Evolutionary conservation across 2,113 vertebrate genomes (phyloP).

Genomic region (Phalacrocorax pelagicus): DNA sequence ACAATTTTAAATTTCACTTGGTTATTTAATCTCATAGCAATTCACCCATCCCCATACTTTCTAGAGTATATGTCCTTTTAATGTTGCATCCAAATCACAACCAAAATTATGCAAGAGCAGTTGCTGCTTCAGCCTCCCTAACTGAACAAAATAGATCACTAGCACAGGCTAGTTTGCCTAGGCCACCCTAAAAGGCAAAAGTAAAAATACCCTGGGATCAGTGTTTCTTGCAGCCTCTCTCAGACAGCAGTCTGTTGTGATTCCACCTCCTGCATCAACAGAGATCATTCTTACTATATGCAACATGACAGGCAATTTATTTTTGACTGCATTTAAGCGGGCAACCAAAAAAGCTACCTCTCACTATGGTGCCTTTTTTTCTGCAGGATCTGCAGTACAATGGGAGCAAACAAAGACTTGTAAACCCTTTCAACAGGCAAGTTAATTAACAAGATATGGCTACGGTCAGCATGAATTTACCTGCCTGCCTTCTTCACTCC

Average conservation of each 20-base stretch:
- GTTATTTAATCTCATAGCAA: not conserved
- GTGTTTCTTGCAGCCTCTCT: not conserved
- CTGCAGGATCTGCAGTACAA: not conserved
- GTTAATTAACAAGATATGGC: slow-evolving; percentile 18
- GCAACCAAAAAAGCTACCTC: not conserved
- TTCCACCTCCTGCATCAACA: not conserved
- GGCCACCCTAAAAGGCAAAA: not conserved
- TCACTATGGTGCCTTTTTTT: not conserved
- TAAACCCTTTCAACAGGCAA: slow-evolving; percentile 25
- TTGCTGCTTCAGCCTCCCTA: not conserved
- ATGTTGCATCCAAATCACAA: not conserved
- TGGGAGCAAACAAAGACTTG: not conserved
- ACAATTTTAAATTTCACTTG: not conserved
- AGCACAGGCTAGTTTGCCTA: not conserved
- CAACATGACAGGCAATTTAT: not conserved
- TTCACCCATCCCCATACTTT: not conserved
- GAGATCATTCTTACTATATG: not conserved
- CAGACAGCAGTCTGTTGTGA: not conserved
- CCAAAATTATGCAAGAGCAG: not conserved
- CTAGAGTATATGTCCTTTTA: not conserved
- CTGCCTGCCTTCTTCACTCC: not conserved
- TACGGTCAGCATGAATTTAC: slow-evolving; percentile 33
- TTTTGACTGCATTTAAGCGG: not conserved
- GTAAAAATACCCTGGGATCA: not conserved
- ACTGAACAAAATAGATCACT: not conserved